phyloP scores from a whole-genome alignment of 2,113 vertebrate genomes.

The Rhinoderma darwinii region DNA sequence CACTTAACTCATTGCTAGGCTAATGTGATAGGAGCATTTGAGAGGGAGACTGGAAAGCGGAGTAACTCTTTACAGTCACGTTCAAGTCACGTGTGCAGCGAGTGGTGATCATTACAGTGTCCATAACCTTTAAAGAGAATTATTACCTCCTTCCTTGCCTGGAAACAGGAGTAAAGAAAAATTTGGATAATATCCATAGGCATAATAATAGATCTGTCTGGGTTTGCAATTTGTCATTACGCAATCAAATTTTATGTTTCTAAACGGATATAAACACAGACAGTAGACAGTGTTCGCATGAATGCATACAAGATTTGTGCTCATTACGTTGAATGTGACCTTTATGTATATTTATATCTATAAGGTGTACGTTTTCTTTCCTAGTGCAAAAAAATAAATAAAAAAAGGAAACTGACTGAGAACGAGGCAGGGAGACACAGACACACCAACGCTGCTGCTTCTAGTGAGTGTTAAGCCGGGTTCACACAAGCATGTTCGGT shows the following conservation, averaged over 20 bases:
- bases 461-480: no score
- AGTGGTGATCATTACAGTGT: no score
- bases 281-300: neutral
- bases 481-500: no score
- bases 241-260: neutral
- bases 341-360: neutral
- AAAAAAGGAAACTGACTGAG: no score
- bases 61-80: no score
- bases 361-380: neutral
- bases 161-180: neutral
- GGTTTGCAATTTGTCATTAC: neutral
- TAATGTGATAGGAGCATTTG: no score
- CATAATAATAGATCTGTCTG: neutral
- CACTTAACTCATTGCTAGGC: no score
- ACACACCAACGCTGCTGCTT: no score
- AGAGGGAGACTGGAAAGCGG: no score
- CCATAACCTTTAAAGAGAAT: neutral
- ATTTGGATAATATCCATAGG: neutral
- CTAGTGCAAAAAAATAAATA: no score
- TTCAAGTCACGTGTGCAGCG: no score
- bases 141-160: neutral
- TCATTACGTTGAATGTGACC: slow-evolving; percentile 25
- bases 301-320: neutral
- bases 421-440: no score
- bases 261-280: slow-evolving; percentile 4